phyloP scores from a whole-genome alignment of 2,113 vertebrate genomes.

The Psophia crepitans region DNA sequence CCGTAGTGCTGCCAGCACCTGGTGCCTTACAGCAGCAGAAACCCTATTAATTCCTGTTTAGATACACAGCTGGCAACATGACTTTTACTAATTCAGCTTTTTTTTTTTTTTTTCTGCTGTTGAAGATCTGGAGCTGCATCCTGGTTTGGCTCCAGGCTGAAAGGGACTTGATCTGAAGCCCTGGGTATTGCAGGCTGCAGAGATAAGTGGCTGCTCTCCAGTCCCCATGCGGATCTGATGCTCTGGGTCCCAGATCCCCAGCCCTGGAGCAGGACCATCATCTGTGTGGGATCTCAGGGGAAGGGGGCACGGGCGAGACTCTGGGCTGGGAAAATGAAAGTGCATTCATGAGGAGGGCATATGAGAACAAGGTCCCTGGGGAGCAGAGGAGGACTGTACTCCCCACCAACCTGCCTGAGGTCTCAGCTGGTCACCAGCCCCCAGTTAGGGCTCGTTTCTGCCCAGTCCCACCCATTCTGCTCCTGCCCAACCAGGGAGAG shows the following conservation, averaged over 20 bases:
- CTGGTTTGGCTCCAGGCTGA: not conserved
- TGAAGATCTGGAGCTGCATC: not conserved
- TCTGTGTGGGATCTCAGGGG: not conserved
- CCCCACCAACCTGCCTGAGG: not conserved
- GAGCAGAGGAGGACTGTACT: not conserved
- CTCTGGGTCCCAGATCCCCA: not conserved
- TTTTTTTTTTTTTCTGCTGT: not conserved
- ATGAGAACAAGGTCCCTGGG: not conserved
- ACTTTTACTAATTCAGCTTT: slow-evolving; percentile 12
- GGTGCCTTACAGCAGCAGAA: not conserved
- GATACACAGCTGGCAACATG: not conserved
- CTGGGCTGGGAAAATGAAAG: not conserved
- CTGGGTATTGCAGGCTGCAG: not conserved
- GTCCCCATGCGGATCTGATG: rapidly evolving
- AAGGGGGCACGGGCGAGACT: not conserved
- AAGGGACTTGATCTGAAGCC: not conserved
- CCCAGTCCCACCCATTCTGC: not conserved
- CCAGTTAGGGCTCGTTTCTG: not conserved
- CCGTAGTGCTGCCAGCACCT: not conserved
- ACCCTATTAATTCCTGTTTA: not conserved
- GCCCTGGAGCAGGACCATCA: not conserved
- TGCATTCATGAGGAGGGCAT: not conserved
- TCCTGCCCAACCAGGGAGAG: not conserved
- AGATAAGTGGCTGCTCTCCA: not conserved
- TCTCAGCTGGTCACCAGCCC: not conserved